Conservation (phyloP, 2,113 vertebrate genomes). For the Dicaeum eximium region DNA sequence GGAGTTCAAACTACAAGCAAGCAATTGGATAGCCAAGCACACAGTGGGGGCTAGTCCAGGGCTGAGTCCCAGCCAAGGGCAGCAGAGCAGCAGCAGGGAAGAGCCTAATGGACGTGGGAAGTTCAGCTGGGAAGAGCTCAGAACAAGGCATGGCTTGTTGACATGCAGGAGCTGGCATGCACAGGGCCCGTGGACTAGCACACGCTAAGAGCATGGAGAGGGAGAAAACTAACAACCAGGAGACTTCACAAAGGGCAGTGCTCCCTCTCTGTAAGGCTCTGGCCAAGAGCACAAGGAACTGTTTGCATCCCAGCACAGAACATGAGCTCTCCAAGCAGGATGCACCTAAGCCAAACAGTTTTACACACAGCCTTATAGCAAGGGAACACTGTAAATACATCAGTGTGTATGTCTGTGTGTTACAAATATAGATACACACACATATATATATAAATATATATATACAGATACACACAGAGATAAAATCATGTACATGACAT, state of each 20-base stretch:
- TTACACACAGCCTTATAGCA: constrained; percentile 45
- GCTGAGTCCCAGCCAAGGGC: background rate
- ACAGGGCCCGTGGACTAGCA: constrained; percentile 8
- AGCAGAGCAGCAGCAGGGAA: constrained; percentile 17
- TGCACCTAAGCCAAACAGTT: background rate
- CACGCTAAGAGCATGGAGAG: background rate
- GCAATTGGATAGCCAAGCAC: constrained; percentile 31
- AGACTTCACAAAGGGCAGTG: constrained; percentile 27
- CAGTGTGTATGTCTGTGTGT: background rate
- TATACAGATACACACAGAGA: background rate
- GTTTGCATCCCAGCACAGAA: background rate
- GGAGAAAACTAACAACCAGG: background rate
- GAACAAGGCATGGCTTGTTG: background rate
- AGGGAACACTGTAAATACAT: constrained; percentile 9
- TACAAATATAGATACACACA: background rate
- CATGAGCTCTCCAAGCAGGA: background rate
- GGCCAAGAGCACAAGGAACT: background rate
- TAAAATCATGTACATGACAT: constrained; percentile 14
- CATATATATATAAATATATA: constrained; percentile 1
- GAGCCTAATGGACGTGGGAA: background rate
- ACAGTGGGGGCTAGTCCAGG: constrained; percentile 14
- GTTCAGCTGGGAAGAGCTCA: background rate
- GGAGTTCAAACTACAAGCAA: constrained; percentile 51
- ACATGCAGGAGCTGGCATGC: constrained; percentile 54
- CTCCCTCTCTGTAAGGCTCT: constrained; percentile 57